Evolutionary conservation across 2,888 invertebrate genomes (phyloP).

Genomic region (Brachyptera putata): DNA sequence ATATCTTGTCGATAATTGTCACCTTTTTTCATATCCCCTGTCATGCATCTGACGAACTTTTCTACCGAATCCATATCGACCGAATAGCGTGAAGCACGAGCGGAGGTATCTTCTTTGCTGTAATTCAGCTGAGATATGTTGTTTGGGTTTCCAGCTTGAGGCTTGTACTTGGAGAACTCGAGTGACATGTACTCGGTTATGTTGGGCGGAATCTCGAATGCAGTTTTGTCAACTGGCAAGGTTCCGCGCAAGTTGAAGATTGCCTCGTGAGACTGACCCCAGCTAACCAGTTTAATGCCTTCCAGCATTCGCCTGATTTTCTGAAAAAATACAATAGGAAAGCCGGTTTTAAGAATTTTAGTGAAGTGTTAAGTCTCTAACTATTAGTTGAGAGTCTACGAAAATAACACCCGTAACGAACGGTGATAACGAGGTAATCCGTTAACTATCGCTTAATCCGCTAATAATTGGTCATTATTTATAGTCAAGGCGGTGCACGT

Average conservation of each 20-base stretch:
- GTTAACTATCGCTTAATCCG: no score
- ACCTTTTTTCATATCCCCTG: no score
- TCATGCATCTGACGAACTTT: neutral
- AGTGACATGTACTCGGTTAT: neutral
- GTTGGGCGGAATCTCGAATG: neutral
- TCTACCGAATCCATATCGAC: neutral
- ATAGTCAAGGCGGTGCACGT: no score
- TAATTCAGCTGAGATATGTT: conserved; percentile 12
- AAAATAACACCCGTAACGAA: no score
- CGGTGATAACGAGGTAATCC: no score
- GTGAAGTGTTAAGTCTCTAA: no score
- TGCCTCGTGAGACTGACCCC: conserved; percentile 41
- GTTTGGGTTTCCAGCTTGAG: neutral
- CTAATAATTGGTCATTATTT: no score
- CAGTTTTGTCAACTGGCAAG: neutral
- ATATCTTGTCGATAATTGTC: no score
- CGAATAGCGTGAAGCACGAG: neutral
- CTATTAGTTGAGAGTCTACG: no score
- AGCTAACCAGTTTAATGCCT: conserved; percentile 56
- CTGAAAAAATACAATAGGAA: no score
- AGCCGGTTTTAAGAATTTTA: no score
- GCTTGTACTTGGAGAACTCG: neutral
- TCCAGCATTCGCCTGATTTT: conserved; percentile 54
- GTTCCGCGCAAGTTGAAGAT: no score
- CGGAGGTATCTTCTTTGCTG: neutral